Conservation (phyloP, 2,888 invertebrate genomes). For the Lasioglossum morio region DNA sequence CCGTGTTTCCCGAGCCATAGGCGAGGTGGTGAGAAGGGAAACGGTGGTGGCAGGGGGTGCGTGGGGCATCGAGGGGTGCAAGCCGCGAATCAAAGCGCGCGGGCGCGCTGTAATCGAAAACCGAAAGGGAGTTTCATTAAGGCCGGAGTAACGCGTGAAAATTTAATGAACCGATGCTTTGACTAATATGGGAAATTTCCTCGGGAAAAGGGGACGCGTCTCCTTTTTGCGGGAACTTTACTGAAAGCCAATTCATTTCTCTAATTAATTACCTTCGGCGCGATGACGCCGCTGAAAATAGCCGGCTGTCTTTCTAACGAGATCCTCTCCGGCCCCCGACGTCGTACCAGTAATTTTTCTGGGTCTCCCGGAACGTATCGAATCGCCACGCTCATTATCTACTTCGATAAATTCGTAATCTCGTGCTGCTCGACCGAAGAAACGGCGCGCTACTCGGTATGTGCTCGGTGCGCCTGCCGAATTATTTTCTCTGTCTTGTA, state of each 20-base stretch:
- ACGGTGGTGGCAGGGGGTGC: not conserved
- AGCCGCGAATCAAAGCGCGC: conserved; percentile 30
- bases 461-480: too few species aligned
- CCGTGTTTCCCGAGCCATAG: not conserved
- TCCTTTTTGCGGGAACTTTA: conserved; percentile 10
- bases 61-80: not conserved
- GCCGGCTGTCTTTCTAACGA: not conserved
- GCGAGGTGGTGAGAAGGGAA: not conserved
- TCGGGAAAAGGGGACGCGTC: not conserved
- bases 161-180: conserved; percentile 34
- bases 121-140: conserved; percentile 33
- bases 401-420: not conserved
- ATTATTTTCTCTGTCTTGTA: too few species aligned
- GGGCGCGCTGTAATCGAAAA: conserved; percentile 24
- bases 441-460: not conserved
- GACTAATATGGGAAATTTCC: conserved; percentile 30
- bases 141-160: conserved; percentile 23
- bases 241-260: conserved; percentile 19
- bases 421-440: not conserved
- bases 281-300: not conserved
- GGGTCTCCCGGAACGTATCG: not conserved
- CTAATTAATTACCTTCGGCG: conserved; percentile 16
- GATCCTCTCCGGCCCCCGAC: not conserved
- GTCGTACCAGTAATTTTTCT: not conserved
- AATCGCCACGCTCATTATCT: not conserved